Conservation (phyloP, 2,797 vertebrate genomes). For the Enteromius anoplus region DNA sequence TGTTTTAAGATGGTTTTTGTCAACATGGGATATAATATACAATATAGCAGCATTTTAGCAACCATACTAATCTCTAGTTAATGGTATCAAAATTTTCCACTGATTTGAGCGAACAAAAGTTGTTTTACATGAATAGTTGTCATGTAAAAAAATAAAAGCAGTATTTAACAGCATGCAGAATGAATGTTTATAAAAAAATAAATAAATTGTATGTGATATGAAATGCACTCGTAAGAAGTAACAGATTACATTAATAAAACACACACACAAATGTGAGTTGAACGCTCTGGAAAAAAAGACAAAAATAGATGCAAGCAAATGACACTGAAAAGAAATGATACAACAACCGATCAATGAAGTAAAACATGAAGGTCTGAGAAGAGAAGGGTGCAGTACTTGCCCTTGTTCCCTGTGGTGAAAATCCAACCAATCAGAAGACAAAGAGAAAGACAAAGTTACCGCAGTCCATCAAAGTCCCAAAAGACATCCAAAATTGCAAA, state of each 20-base stretch:
- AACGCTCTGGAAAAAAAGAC: neutral
- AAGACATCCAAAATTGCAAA: constrained; percentile 39
- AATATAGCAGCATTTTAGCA: neutral
- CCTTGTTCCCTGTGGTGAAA: constrained; percentile 75
- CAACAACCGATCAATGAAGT: neutral
- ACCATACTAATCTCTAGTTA: neutral
- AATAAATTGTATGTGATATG: neutral
- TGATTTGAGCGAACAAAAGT: neutral
- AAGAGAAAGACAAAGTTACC: constrained; percentile 57
- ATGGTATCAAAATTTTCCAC: neutral
- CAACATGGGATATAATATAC: neutral
- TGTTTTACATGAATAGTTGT: neutral
- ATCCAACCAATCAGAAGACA: constrained; percentile 64
- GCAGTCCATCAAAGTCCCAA: constrained; percentile 18
- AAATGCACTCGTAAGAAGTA: neutral
- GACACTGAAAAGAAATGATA: constrained; percentile 1
- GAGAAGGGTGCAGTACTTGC: constrained; percentile 69
- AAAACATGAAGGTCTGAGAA: constrained; percentile 53
- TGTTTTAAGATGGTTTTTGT: neutral
- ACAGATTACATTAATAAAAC: neutral
- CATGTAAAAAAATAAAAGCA: neutral
- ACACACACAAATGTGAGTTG: neutral
- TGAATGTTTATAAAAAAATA: neutral
- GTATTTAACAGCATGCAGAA: constrained; percentile 21
- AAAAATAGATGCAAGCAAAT: constrained; percentile 19